A percentile compares a stretch with the other conserved stretches of the same genome.
Conservation (phyloP, 2,797 vertebrate genomes). For the Thripadectes ignobilis region DNA sequence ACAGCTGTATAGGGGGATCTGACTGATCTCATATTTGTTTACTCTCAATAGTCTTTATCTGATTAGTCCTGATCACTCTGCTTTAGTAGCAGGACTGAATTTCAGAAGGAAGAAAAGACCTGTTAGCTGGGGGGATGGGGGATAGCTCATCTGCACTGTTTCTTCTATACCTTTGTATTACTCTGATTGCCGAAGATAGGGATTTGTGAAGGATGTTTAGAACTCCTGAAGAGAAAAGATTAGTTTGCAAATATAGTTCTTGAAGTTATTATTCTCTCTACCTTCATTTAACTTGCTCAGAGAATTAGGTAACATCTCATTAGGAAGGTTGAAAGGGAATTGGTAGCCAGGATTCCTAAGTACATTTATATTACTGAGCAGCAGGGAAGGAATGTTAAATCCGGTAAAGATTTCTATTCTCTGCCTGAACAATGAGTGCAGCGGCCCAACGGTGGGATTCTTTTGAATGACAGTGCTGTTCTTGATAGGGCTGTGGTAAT, state of each 20-base stretch:
- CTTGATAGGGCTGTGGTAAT: slow-evolving; percentile 24
- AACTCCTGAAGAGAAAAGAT: slow-evolving; percentile 47
- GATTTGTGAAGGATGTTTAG: slow-evolving; percentile 5
- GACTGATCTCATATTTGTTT: not conserved
- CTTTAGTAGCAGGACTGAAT: slow-evolving; percentile 13
- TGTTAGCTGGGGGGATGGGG: not conserved
- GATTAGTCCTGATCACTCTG: not conserved
- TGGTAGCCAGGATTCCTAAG: slow-evolving; percentile 34
- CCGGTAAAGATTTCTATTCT: slow-evolving; percentile 43
- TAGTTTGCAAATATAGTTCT: slow-evolving; percentile 37
- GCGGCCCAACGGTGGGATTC: slow-evolving; percentile 28
- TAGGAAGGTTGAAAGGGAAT: slow-evolving; percentile 45
- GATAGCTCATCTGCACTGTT: not conserved
- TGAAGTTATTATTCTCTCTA: slow-evolving; percentile 22
- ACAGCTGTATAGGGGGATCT: not conserved
- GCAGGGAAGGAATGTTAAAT: slow-evolving; percentile 47
- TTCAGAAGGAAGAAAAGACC: slow-evolving; percentile 6
- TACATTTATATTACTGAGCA: slow-evolving; percentile 37
- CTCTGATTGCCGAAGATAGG: slow-evolving; percentile 34
- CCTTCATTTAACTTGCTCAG: slow-evolving; percentile 29
- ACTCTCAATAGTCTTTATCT: not conserved
- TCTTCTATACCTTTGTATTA: not conserved
- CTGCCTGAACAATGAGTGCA: slow-evolving; percentile 39
- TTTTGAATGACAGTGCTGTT: slow-evolving; percentile 52
- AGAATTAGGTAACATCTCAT: slow-evolving; percentile 54